Evolutionary conservation across 1,140 invertebrate species (phyloP), one percentile per base, ranked within the genome.

Genomic region (Apis mellifera): DNA sequence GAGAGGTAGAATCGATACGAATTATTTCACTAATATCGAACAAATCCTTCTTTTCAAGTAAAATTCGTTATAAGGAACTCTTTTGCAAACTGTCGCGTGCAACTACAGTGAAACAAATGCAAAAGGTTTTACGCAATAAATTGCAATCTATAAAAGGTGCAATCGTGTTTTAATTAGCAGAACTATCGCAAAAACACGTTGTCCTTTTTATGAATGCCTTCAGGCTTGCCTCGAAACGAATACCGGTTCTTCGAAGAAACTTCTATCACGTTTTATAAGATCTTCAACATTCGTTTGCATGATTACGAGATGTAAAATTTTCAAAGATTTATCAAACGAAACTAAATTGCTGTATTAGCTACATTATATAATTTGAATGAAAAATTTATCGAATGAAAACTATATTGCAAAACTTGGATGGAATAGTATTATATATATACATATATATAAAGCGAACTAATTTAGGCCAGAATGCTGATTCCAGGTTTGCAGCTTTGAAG

Each of bases 131-230:
- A 5, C 13, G 12, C 9, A 48, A 42, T 60, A 73, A 54, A 42
- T 12, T 52, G 11, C 23, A n/a, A 48, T 12, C 8, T 42, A 1
- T 9, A 12, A 13, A 23, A n/a, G 15, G 9, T 26, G 5, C 42
- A 9, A 73, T 62, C 7, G n/a, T 3, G 42, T 9, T 55, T 74
- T 73, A 80, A 72, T 80, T 74, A 74, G 50, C 60, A 55, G 32
- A 65, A 73, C 64, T 80, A 65, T 55, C 50, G n/a, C n/a, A 42
- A 23, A 74, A 80, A 80, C 70, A 73, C 70, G 70, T 80, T 55
- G 48, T 60, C 75, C 26, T 72, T 72, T 55, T 26, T 65, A 48
- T 11, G 26, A 74, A 65, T 26, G 17, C 48, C 21, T 64, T 17
- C 65, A 15, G 7, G 54, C n/a, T 17, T 11, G 12, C 9, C 23